Conservation (phyloP, 2,888 invertebrate genomes). For the Ophonus ardosiacus region DNA sequence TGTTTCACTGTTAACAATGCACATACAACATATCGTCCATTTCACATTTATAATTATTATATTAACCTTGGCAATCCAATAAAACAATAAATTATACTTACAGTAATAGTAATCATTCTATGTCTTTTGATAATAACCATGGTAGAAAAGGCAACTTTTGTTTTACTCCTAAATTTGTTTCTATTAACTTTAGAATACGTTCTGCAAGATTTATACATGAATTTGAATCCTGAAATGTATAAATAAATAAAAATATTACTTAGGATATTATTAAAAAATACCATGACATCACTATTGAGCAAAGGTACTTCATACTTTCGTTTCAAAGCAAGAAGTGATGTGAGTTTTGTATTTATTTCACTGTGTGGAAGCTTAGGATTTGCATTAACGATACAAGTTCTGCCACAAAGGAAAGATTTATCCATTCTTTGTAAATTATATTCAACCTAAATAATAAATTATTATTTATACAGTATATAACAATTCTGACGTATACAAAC, state of each 20-base stretch:
- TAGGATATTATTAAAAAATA: neutral
- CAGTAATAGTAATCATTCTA: neutral
- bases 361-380: constrained; percentile 35
- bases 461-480: neutral
- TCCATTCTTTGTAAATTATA: constrained; percentile 37
- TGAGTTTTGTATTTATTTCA: constrained; percentile 2
- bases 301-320: constrained; percentile 29
- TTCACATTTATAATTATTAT: constrained; percentile 32
- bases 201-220: constrained; percentile 28
- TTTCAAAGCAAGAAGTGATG: neutral
- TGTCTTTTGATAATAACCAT: constrained; percentile 11
- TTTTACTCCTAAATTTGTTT: constrained; percentile 20
- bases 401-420: constrained; percentile 39
- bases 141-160: constrained; percentile 19
- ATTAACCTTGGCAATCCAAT: neutral
- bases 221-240: constrained; percentile 19
- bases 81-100: neutral
- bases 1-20: constrained; percentile 37
- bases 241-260: neutral
- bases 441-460: constrained; percentile 54
- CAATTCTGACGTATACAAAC: constrained; percentile 6
- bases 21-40: constrained; percentile 39
- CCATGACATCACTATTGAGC: constrained; percentile 49
- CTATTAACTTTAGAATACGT: constrained; percentile 27
- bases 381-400: constrained; percentile 44